Evolutionary conservation across 2,113 vertebrate species (phyloP).

Genomic region (Junco hyemalis): DNA sequence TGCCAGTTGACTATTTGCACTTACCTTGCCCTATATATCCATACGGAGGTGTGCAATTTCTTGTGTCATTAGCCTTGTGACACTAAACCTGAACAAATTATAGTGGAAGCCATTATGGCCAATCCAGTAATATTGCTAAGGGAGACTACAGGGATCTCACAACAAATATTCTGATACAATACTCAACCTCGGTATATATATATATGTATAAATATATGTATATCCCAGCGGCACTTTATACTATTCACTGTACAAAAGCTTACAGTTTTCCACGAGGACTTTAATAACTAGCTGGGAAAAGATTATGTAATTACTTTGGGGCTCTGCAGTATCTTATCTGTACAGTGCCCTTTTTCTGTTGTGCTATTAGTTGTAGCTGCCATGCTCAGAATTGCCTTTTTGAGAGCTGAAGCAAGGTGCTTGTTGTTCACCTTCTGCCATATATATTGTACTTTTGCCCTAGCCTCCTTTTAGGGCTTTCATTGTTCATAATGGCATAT

Average conservation of each 20-base stretch:
- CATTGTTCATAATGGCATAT: conserved; percentile 87
- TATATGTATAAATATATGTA: conserved; percentile 90
- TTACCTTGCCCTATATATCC: conserved; percentile 92
- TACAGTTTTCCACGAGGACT: conserved; percentile 82
- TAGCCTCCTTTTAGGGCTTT: conserved; percentile 83
- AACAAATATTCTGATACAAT: conserved; percentile 86
- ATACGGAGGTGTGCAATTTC: conserved; percentile 95
- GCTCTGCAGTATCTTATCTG: conserved; percentile 80
- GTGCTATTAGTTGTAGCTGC: conserved; percentile 89
- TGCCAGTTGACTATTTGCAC: conserved; percentile 99
- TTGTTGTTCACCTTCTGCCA: conserved; percentile 87
- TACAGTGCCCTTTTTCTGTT: conserved; percentile 83
- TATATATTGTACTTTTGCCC: conserved; percentile 85
- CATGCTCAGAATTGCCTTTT: conserved; percentile 94
- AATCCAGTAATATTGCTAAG: conserved; percentile 80
- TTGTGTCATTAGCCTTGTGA: conserved; percentile 88
- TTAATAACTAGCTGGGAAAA: conserved; percentile 81
- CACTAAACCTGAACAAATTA: conserved; percentile 83
- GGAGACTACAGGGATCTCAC: conserved; percentile 92
- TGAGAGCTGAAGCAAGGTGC: conserved; percentile 92
- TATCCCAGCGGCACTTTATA: conserved; percentile 99
- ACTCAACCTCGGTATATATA: conserved; percentile 90
- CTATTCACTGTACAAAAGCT: conserved; percentile 97
- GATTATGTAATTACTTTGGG: conserved; percentile 81
- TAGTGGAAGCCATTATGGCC: conserved; percentile 77